Conservation (phyloP, 1,140 invertebrate genomes). For the Meloidogyne chitwoodi region DNA sequence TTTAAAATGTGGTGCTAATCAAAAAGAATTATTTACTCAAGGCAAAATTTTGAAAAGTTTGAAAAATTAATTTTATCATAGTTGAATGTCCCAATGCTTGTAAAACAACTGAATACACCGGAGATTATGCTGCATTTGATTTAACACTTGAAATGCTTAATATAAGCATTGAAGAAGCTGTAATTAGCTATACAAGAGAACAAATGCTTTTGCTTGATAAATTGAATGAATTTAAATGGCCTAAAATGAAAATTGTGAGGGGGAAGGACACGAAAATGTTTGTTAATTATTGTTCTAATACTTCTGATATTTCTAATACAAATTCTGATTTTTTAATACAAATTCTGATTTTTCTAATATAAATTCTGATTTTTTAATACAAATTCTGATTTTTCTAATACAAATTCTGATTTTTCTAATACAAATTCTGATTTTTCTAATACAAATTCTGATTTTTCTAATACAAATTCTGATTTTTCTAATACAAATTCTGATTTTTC, state of each 20-base stretch:
- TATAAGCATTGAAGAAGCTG: slow-evolving; percentile 7
- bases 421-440: neutral
- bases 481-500: neutral
- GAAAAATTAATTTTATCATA: neutral
- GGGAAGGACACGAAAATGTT: slow-evolving; percentile 5
- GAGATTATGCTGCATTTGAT: slow-evolving; percentile 11
- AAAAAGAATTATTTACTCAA: slow-evolving; percentile 1
- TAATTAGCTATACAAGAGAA: slow-evolving; percentile 6
- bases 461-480: neutral
- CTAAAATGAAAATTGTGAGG: neutral
- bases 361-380: neutral
- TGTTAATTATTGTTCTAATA: neutral
- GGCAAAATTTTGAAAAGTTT: neutral
- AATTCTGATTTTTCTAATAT: too few relatives aligned
- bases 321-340: neutral
- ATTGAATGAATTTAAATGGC: slow-evolving; percentile 19
- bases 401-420: too few relatives aligned
- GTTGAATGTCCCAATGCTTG: slow-evolving; percentile 25
- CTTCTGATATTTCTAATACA: neutral
- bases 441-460: too few relatives aligned
- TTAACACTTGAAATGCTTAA: slow-evolving; percentile 28
- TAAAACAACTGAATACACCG: slow-evolving; percentile 13
- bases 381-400: neutral
- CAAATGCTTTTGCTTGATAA: slow-evolving; percentile 19
- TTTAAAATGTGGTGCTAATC: slow-evolving; percentile 7